These are phyloP conservation scores for Drosophila orena DNA, from an alignment of 1,140 invertebrate species.

Conservation along the genomic window DNA sequence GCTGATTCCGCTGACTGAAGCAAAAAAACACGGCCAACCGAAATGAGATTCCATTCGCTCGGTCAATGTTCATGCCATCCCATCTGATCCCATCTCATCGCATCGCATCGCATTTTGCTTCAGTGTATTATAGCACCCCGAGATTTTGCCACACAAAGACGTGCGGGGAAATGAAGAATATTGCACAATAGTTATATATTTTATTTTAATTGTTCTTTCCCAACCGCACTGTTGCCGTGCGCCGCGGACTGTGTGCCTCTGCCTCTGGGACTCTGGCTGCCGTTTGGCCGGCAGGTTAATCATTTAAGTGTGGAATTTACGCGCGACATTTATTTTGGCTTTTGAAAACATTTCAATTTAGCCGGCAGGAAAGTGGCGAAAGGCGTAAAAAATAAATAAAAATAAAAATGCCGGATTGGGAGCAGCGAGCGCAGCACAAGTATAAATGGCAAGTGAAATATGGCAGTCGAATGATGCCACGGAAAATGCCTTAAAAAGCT, in stretches of 20 bases:
- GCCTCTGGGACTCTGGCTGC: not conserved
- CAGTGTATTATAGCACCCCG: not conserved
- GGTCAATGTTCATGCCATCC: constrained; percentile 57
- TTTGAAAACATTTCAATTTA: constrained; percentile 61
- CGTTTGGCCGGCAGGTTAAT: constrained; percentile 42
- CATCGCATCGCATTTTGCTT: not conserved
- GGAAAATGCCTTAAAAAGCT: not conserved
- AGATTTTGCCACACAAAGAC: not conserved
- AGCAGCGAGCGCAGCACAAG: constrained; percentile 9
- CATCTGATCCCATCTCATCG: not conserved
- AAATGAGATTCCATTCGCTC: constrained; percentile 38
- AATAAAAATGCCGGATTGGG: constrained; percentile 16
- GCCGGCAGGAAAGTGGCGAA: constrained; percentile 35
- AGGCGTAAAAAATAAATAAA: constrained; percentile 36
- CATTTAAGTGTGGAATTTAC: constrained; percentile 63
- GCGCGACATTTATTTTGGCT: constrained; percentile 61
- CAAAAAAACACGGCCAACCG: constrained; percentile 6
- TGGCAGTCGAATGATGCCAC: not conserved
- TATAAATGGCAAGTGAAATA: constrained; percentile 15
- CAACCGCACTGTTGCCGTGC: constrained; percentile 13
- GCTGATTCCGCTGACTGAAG: constrained; percentile 59
- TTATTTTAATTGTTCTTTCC: constrained; percentile 70
- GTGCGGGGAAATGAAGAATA: constrained; percentile 29
- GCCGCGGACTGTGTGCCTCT: not conserved
- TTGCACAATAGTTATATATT: constrained; percentile 80